Evolutionary conservation across 2,888 invertebrate species (phyloP), one percentile per base, ranked within the genome.

Genomic region (Aphodius sticticus): DNA sequence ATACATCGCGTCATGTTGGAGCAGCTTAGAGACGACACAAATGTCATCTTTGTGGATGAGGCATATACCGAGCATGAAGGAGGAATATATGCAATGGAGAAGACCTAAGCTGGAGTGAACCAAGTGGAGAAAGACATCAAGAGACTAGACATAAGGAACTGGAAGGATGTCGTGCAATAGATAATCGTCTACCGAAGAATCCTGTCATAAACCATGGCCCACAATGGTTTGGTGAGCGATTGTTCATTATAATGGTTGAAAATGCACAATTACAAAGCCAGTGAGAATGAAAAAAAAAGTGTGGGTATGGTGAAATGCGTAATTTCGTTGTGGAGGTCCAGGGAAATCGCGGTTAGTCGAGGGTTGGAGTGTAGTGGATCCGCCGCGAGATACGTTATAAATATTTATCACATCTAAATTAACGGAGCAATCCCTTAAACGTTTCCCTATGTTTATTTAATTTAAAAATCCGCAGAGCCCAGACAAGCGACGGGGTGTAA

Each of bases 401-500:
- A 53, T 53, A 53, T 53, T 53, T 53, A 53, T 53, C 4, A 53
- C 2, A 53, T 12, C 53, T 74, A 37, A 74, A 74, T 35, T 74
- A 71, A 12, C 16, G 12, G 15, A 71, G 74, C 16, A 53, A 53
- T 53, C 53, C 53, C 74, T 35, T 35, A 74, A 74, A 35, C 74
- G 37, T 74, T 12, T 74, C 36, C 35, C 74, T 16, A 74, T 74
- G 26, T 74, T 74, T 74, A 74, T 74, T 74, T 74, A 35, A 74
- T 74, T 74, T 74, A 74, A 35, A 74, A 74, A 26, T 37, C 36
- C 37, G 35, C 36, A 16, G 36, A 36, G 35, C 74, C 12, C 12
- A 74, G 26, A 35, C 36, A 37, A 35, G 16, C 37, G 71, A 16
- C 71, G 12, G 71, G 71, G 71, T 53, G 53, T 53, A 53, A 53